Evolutionary conservation across 2,113 vertebrate species (phyloP), one percentile per base, ranked within the genome.

Genomic region (Pimephales promelas): DNA sequence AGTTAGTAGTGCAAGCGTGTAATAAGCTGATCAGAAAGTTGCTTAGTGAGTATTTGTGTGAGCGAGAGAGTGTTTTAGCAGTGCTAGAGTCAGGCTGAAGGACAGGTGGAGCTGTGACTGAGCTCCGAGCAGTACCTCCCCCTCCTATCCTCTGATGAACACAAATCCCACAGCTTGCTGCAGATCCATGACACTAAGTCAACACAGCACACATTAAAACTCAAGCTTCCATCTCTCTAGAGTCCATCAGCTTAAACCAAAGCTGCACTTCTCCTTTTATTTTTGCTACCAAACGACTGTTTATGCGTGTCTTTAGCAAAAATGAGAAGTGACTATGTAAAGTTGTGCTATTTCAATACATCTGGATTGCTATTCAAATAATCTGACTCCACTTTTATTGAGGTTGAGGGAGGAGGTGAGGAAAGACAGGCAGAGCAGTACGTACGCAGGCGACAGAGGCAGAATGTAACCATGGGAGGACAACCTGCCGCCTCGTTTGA

Each of bases 401-500:
- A 61, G 85, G 76, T 14, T 49, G 84, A 86, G 83, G 80, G 88
- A 90, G 93, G 92, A 88, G 91, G 92, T 85, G 81, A 74, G 85
- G 90, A 89, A 61, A 91, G 86, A 89, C 84, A 93, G 84, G 92
- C 88, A 85, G 87, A 91, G 90, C 92, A 72, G 84, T 88, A 93
- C 92, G 89, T 91, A 94, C 90, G 89, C 92, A 93, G 92, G 91
- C 91, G 93, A 94, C 84, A 94, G 89, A 90, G 93, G 92, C 83
- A 93, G 90, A 92, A 89, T 10, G 88, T 89, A 94, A 94, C 85
- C 90, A 82, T 89, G 91, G 89, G 93, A 92, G 88, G 91, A 94
- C 92, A 91, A 99, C 98, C 98, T 98, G 96, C 93, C 96, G 7
- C 96, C 97, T 88, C 96, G 95, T 84, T 99, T 99, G 88, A 99